phyloP scores from a whole-genome alignment of 64 coral and sea anemone genomes.

The Montipora efflorescens region DNA sequence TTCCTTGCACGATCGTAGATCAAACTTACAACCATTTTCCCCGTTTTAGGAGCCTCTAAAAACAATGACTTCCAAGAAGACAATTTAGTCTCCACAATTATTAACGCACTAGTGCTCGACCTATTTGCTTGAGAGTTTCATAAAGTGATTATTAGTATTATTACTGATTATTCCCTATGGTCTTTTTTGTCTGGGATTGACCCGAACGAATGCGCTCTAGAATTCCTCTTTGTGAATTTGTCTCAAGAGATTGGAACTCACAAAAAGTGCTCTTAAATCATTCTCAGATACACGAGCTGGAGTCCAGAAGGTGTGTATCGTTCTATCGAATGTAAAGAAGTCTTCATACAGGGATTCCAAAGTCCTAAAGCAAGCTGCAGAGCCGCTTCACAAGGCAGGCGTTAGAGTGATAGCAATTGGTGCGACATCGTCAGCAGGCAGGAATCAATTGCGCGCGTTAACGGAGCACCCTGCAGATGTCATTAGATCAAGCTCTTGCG shows the following conservation, averaged over 20 bases:
- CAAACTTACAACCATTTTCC: too few species aligned
- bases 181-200: too few species aligned
- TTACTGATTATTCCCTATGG: too few species aligned
- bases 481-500: conserved; percentile 31
- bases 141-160: too few species aligned
- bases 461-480: conserved; percentile 53
- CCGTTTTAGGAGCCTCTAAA: too few species aligned
- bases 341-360: neutral
- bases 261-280: neutral
- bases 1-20: too few species aligned
- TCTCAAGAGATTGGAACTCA: neutral
- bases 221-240: too few species aligned
- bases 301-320: conserved; percentile 54
- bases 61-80: too few species aligned
- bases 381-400: conserved; percentile 68
- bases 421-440: conserved; percentile 39
- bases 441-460: conserved; percentile 40
- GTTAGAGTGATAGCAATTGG: conserved; percentile 74
- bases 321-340: conserved; percentile 58
- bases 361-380: conserved; percentile 48
- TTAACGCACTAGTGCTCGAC: too few species aligned
- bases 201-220: too few species aligned
- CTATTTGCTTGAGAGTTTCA: too few species aligned
- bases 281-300: conserved; percentile 31
- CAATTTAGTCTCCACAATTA: too few species aligned